Percentiles rank a stretch among this genome's conserved stretches.
Conservation (phyloP, 2,797 vertebrate genomes). For the Anabacerthia variegaticeps region DNA sequence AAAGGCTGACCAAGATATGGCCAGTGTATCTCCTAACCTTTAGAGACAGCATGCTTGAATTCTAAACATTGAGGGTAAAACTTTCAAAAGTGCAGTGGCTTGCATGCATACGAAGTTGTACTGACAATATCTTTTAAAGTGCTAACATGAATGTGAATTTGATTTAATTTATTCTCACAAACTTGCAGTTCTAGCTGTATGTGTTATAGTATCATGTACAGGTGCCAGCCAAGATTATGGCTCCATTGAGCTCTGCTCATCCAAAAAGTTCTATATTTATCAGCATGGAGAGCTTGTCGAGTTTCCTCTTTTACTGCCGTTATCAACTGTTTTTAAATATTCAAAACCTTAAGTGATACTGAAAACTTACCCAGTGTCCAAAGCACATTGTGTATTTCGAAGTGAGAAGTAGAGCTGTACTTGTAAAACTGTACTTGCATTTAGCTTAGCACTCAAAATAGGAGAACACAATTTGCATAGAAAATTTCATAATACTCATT, state of each 20-base stretch:
- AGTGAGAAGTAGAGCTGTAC: conserved; percentile 49
- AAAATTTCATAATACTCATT: background rate
- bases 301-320: conserved; percentile 36
- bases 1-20: background rate
- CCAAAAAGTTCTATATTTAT: conserved; percentile 65
- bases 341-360: conserved; percentile 56
- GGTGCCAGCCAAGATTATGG: conserved; percentile 56
- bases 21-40: background rate
- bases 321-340: conserved; percentile 63
- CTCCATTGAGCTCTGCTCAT: conserved; percentile 45
- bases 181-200: conserved; percentile 54
- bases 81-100: conserved; percentile 61
- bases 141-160: conserved; percentile 57
- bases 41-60: background rate
- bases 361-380: conserved; percentile 42
- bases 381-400: conserved; percentile 50
- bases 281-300: conserved; percentile 37
- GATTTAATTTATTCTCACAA: conserved; percentile 65
- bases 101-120: conserved; percentile 52
- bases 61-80: conserved; percentile 25
- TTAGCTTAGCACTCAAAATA: conserved; percentile 34
- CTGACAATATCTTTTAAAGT: conserved; percentile 62
- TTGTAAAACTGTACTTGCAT: conserved; percentile 38
- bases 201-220: conserved; percentile 59
- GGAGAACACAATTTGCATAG: background rate